A percentile compares a stretch with the other conserved stretches of the same genome.
These are phyloP conservation scores for Deilephila porcellus DNA, from an alignment of 2,888 invertebrate species.

Conservation along the genomic window DNA sequence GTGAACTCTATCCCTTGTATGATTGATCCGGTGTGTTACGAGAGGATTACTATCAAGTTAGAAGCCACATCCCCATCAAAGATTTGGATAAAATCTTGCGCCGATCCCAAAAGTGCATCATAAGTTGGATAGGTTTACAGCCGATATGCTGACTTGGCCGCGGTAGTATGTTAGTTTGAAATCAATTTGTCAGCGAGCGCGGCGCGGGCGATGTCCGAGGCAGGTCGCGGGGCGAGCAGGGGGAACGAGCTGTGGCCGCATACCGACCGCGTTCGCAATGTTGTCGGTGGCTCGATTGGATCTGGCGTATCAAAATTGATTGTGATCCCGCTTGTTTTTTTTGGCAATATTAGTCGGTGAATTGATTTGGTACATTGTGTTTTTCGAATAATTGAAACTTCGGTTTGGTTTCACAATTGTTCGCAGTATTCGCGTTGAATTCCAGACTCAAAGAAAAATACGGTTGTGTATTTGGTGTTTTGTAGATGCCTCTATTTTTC, in stretches of 20 bases:
- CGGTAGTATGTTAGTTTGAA: not conserved
- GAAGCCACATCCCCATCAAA: too few species aligned
- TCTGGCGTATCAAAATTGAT: conserved; percentile 12
- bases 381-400: not conserved
- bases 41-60: too few species aligned
- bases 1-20: too few species aligned
- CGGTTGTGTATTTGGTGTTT: too few species aligned
- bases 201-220: not conserved
- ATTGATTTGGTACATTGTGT: not conserved
- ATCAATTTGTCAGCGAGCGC: conserved; percentile 11
- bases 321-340: conserved; percentile 15
- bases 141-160: not conserved
- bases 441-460: not conserved
- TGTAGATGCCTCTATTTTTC: too few species aligned
- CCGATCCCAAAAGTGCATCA: too few species aligned
- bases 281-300: conserved; percentile 17
- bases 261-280: not conserved
- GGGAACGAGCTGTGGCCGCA: not conserved
- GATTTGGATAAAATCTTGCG: too few species aligned
- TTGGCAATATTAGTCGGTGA: conserved; percentile 12
- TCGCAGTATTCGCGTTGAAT: not conserved
- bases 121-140: not conserved
- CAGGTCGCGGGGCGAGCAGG: not conserved
- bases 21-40: too few species aligned
- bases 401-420: not conserved